A percentile compares a stretch with the other conserved stretches of the same genome.
Evolutionary conservation across 1,140 invertebrate species (phyloP).

Genomic region (Caenorhabditis tropicalis): DNA sequence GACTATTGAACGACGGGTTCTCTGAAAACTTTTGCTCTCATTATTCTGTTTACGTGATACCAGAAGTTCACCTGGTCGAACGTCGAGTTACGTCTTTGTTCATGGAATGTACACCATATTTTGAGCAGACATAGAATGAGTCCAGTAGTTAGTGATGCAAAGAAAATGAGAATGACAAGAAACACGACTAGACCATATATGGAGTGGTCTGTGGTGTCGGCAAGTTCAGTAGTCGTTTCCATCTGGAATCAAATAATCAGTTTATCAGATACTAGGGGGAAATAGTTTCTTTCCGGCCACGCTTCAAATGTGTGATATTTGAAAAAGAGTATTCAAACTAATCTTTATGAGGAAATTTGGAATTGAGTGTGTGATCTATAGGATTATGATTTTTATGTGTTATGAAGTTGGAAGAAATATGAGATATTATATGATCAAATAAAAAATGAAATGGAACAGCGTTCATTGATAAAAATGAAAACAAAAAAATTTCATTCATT

Average conservation of each 20-base stretch:
- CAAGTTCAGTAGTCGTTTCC: conserved; percentile 27
- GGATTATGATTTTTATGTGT: not conserved
- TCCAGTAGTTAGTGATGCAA: conserved; percentile 11
- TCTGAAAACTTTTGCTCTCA: not conserved
- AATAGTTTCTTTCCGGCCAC: too few relatives aligned
- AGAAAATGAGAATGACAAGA: conserved; percentile 21
- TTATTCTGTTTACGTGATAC: too few relatives aligned
- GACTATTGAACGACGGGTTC: not conserved
- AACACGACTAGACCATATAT: conserved; percentile 25
- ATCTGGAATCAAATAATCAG: not conserved
- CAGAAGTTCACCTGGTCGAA: conserved; percentile 18
- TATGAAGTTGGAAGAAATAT: not conserved
- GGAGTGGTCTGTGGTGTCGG: conserved; percentile 10
- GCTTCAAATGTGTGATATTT: not conserved
- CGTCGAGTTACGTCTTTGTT: conserved; percentile 1
- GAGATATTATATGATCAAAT: not conserved
- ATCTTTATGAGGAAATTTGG: not conserved
- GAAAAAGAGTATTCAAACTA: not conserved
- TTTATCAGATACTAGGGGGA: not conserved
- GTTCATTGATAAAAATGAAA: too few relatives aligned
- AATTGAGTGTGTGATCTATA: not conserved
- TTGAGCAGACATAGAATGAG: conserved; percentile 31
- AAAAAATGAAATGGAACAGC: too few relatives aligned
- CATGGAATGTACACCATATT: conserved; percentile 41
- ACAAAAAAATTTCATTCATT: too few relatives aligned